Evolutionary conservation across 30 jellyfish, hydroid and myxozoan genomes (phyloP), one percentile per base, ranked within the genome.

Genomic region (Aurelia sp.): DNA sequence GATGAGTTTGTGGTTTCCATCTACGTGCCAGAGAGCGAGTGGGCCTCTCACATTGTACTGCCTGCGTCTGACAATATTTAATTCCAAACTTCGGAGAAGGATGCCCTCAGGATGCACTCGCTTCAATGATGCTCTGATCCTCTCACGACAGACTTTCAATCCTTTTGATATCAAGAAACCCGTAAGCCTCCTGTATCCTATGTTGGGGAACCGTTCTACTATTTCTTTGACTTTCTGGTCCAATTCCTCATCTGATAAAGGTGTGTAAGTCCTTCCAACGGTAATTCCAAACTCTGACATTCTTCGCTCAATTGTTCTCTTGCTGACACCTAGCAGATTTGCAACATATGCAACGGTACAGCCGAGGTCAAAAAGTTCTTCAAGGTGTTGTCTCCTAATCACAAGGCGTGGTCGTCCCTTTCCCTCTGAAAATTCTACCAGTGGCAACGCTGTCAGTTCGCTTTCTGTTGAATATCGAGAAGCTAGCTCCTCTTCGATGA

Each of bases 11-110:
- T 74, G 93, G 52, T 87, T 77, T 47, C 95, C 70, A 58, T 87
- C 96, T 12, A 77, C 10, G 84, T 87, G 96, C 96, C 96, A 87
- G 53, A 87, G 61, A 65, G 87, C 87, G 53, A 78, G 87, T 11
- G 96, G 72, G 16, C 96, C 96, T 53, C 64, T 64, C 58, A 87
- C 92, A 67, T 53, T 77, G 60, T 87, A 87, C 19, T 78, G 52
- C 67, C 88, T 21, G 10, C 96, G 80, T 16, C 41, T 65, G 88
- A 77, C 62, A 55, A 77, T 24, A 24, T 17, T 53, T 38, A 77
- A 60, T 21, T 77, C 59, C 81, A 77, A 16, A 3, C 59, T 53
- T 60, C 88, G 70, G 17, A 77, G 88, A 15, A 77, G 19, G 12
- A 77, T 38, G 16, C 88, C 88, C 80, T 77, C 91, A 11, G 88